Evolutionary conservation across 2,888 invertebrate genomes (phyloP).

Genomic region (Cremastobaeus sp.): DNA sequence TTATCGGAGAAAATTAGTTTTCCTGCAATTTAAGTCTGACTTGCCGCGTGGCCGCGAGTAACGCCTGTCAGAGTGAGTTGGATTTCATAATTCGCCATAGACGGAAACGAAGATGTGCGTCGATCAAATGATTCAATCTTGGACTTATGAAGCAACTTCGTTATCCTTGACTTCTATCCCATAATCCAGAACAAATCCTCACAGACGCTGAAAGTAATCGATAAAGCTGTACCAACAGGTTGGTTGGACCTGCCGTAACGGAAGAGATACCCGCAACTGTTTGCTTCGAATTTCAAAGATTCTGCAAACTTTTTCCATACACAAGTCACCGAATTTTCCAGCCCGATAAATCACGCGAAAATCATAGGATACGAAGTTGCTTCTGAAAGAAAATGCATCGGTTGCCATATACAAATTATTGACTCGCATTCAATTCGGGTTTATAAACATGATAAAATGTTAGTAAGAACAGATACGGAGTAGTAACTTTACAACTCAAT

Average conservation of each 20-base stretch:
- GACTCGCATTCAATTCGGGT: too few relatives aligned
- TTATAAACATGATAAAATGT: too few relatives aligned
- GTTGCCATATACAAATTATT: too few relatives aligned
- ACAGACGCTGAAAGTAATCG: conserved; percentile 57
- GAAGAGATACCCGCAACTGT: conserved; percentile 3
- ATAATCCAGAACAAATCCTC: conserved; percentile 54
- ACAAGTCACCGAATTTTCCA: too few relatives aligned
- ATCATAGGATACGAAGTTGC: background rate
- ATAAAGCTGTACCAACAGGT: conserved; percentile 64
- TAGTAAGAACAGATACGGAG: too few relatives aligned
- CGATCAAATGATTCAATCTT: conserved; percentile 46
- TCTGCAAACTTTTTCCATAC: too few relatives aligned
- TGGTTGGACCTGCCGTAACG: conserved; percentile 35
- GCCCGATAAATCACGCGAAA: background rate
- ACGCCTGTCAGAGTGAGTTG: conserved; percentile 10
- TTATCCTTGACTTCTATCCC: conserved; percentile 49
- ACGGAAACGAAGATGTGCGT: conserved; percentile 11
- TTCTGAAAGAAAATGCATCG: too few relatives aligned
- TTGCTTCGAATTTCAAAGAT: conserved; percentile 3
- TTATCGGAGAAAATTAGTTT: background rate
- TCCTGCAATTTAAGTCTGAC: background rate
- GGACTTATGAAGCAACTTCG: conserved; percentile 46
- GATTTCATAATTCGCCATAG: conserved; percentile 25
- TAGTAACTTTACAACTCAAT: too few relatives aligned
- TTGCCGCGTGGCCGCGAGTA: background rate